These are phyloP conservation scores for Bilobella aurantiaca DNA, from an alignment of 1,140 invertebrate genomes.

Conservation along the genomic window DNA sequence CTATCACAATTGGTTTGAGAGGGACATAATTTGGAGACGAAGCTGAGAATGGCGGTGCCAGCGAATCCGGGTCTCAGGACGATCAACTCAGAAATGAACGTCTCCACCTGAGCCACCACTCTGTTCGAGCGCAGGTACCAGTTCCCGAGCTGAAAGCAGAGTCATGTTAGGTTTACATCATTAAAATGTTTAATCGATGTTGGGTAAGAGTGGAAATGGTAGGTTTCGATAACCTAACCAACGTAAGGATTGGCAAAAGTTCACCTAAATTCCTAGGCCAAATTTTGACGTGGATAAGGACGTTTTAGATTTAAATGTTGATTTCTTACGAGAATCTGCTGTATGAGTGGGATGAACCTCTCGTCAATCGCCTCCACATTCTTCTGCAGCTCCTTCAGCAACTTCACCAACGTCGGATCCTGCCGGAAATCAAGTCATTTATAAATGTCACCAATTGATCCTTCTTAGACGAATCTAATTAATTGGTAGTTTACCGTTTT, in stretches of 20 bases:
- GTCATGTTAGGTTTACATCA: too few species aligned
- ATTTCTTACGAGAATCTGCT: conserved; percentile 35
- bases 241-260: conserved; percentile 8
- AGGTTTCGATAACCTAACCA: too few species aligned
- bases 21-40: conserved; percentile 25
- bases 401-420: conserved; percentile 31
- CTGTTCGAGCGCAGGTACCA: conserved; percentile 21
- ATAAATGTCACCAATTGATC: too few species aligned
- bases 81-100: conserved; percentile 17
- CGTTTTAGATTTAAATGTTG: not conserved
- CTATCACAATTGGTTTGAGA: conserved; percentile 36
- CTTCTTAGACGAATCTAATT: too few species aligned
- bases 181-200: too few species aligned
- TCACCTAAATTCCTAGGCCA: too few species aligned
- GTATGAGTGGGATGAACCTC: conserved; percentile 36
- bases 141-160: conserved; percentile 11
- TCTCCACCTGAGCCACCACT: conserved; percentile 34
- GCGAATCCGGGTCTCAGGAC: conserved; percentile 17
- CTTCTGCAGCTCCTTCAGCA: conserved; percentile 34
- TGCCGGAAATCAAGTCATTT: conserved; percentile 4
- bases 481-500: too few species aligned
- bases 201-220: too few species aligned
- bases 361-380: conserved; percentile 35
- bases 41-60: conserved; percentile 22
- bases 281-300: too few species aligned